Evolutionary conservation across 1,140 invertebrate genomes (phyloP).

Genomic region (Archegozetes longisetosus): DNA sequence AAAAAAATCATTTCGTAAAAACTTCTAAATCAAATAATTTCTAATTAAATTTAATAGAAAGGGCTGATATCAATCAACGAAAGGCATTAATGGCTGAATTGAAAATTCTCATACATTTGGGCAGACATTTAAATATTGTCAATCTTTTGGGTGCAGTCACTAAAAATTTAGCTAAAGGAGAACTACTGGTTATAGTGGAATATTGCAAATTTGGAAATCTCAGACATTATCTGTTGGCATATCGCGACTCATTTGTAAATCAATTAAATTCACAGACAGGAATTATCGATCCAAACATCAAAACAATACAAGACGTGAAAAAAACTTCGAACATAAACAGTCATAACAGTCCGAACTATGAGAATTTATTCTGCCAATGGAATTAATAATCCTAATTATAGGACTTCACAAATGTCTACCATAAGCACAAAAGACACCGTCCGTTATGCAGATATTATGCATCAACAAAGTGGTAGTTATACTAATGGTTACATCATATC

Average conservation of each 20-base stretch:
- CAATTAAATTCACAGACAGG: slow-evolving; percentile 43
- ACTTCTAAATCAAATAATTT: not conserved
- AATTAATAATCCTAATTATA: not conserved
- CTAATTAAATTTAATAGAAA: slow-evolving; percentile 13
- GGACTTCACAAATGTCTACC: not conserved
- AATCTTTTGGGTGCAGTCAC: slow-evolving; percentile 39
- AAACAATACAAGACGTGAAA: not conserved
- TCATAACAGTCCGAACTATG: not conserved
- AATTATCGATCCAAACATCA: slow-evolving; percentile 8
- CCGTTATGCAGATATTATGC: too few relatives aligned
- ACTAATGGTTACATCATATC: not conserved
- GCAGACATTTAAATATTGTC: slow-evolving; percentile 39
- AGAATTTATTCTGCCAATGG: not conserved
- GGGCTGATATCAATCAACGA: slow-evolving; percentile 19
- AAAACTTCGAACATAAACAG: too few relatives aligned
- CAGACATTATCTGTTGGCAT: slow-evolving; percentile 60
- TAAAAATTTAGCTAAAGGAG: slow-evolving; percentile 36
- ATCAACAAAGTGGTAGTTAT: not conserved
- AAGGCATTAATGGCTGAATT: slow-evolving; percentile 36
- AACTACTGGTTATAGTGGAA: slow-evolving; percentile 81
- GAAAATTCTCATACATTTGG: slow-evolving; percentile 39
- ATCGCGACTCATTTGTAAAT: slow-evolving; percentile 58
- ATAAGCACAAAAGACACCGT: too few relatives aligned
- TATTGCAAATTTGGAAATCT: slow-evolving; percentile 80
- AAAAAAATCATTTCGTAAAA: slow-evolving; percentile 5